Evolutionary conservation across 2,113 vertebrate species (phyloP).

Genomic region (Thermophis baileyi): DNA sequence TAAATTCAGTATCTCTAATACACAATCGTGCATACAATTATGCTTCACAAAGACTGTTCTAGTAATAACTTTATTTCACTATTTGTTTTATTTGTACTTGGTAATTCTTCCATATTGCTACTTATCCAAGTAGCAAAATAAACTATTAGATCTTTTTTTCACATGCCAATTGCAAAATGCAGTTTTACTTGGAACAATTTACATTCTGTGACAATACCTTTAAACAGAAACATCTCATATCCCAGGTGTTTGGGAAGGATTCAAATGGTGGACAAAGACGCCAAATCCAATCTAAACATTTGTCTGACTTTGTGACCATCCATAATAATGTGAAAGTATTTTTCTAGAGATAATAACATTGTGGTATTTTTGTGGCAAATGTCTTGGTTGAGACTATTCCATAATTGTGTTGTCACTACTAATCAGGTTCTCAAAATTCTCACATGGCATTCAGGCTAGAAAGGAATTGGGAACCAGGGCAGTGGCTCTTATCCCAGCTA

Average conservation of each 20-base stretch:
- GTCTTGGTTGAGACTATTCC: neutral
- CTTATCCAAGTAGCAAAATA: neutral
- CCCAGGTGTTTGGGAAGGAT: neutral
- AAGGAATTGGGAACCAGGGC: neutral
- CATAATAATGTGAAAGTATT: neutral
- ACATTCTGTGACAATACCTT: neutral
- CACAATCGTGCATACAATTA: neutral
- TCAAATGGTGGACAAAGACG: neutral
- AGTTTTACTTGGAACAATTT: neutral
- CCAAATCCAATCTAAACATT: neutral
- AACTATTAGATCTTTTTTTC: neutral
- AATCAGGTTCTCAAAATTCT: neutral
- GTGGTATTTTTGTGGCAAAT: neutral
- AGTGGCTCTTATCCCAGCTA: neutral
- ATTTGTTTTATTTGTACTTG: neutral
- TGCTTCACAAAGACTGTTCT: neutral
- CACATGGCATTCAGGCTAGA: neutral
- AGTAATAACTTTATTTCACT: neutral
- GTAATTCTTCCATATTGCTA: neutral
- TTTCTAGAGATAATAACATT: neutral
- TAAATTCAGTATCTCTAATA: neutral
- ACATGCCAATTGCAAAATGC: neutral
- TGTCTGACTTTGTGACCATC: neutral
- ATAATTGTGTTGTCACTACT: neutral
- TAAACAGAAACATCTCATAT: neutral